These are phyloP conservation scores for Azemiops feae DNA, from an alignment of 2,113 vertebrate species.

Conservation along the genomic window DNA sequence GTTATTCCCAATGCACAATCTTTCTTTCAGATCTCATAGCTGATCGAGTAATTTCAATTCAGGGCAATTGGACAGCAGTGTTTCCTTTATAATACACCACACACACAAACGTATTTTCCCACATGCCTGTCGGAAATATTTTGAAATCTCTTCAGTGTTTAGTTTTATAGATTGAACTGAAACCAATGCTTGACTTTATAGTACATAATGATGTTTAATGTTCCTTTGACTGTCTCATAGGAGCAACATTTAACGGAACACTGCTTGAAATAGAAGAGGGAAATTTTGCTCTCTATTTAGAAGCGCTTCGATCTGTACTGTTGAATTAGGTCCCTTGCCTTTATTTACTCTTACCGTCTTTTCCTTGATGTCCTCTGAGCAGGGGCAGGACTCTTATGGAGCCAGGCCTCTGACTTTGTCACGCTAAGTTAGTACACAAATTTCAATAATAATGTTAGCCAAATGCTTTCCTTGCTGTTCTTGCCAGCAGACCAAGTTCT, in stretches of 20 bases:
- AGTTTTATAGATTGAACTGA: conserved; percentile 23
- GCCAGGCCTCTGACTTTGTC: background rate
- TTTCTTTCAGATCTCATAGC: conserved; percentile 55
- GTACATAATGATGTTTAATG: conserved; percentile 30
- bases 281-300: background rate
- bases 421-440: background rate
- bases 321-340: background rate
- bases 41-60: background rate
- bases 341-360: background rate
- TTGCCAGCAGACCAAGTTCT: background rate
- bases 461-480: background rate
- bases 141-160: background rate
- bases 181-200: conserved; percentile 6
- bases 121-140: background rate
- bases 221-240: conserved; percentile 34
- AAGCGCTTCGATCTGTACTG: background rate
- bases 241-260: background rate
- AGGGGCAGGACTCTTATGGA: background rate
- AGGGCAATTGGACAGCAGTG: background rate
- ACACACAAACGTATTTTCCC: background rate
- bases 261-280: background rate
- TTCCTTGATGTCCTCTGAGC: background rate
- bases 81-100: background rate
- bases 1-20: background rate
- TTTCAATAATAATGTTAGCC: background rate